Conservation (phyloP, 92 coral and sea anemone species). For the Muricea muricata region DNA sequence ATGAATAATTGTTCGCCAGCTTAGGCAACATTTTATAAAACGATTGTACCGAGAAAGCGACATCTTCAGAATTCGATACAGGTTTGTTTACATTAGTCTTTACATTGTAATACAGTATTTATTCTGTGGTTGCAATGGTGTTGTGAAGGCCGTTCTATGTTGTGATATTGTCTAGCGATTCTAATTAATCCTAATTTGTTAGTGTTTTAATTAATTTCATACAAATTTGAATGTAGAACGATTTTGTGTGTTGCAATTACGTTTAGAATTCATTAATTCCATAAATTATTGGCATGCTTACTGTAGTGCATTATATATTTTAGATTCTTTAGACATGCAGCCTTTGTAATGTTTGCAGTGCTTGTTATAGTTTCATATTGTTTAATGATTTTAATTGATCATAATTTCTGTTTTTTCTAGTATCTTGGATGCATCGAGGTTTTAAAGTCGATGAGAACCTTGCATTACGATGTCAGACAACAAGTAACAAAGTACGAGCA, state of each 20-base stretch:
- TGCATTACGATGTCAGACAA: conserved; percentile 92
- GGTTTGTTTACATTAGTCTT: no score
- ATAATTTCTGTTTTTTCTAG: conserved; percentile 50
- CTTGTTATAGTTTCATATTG: not conserved
- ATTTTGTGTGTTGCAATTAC: no score
- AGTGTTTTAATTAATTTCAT: no score
- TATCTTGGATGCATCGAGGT: conserved; percentile 94
- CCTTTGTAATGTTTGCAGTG: not conserved
- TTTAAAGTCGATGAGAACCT: conserved; percentile 94
- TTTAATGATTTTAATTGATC: not conserved
- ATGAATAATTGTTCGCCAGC: no score
- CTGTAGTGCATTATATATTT: not conserved
- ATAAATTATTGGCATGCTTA: not conserved
- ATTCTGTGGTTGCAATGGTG: no score
- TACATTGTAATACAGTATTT: no score
- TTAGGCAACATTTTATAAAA: not conserved
- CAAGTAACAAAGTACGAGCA: conserved; percentile 91
- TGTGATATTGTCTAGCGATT: no score
- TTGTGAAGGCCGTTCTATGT: no score
- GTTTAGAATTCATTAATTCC: not conserved
- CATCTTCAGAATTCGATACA: not conserved
- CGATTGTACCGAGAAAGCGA: not conserved
- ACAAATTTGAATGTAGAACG: no score
- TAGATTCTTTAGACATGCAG: no score
- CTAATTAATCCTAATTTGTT: no score